Evolutionary conservation across 1,140 invertebrate genomes (phyloP).

Genomic region (Bicyclus anynana): DNA sequence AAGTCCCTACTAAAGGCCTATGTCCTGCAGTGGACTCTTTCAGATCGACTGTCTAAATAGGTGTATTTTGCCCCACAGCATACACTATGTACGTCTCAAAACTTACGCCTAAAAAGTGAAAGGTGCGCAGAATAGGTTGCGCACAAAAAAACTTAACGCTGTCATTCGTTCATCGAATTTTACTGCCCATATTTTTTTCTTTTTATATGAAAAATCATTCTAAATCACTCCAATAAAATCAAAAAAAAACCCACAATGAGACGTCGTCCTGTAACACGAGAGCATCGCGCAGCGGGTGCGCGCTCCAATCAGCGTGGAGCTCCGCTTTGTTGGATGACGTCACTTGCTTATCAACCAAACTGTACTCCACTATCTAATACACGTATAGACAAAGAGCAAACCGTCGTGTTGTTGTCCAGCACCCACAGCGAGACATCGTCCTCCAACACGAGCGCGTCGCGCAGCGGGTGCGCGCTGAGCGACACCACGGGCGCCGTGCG

Average conservation of each 20-base stretch:
- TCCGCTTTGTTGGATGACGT: constrained; percentile 68
- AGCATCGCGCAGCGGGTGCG: constrained; percentile 49
- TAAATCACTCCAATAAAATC: no score
- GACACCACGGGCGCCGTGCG: constrained; percentile 66
- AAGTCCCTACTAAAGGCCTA: no score
- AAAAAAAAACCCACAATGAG: constrained; percentile 54
- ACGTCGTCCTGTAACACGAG: constrained; percentile 48
- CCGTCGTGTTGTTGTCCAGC: constrained; percentile 35
- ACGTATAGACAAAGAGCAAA: not conserved
- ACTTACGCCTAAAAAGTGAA: no score
- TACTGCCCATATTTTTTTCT: no score
- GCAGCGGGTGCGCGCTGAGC: constrained; percentile 60
- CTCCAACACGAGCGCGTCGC: constrained; percentile 42
- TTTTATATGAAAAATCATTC: no score
- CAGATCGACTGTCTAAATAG: no score
- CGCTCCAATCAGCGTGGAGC: constrained; percentile 50
- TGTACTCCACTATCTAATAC: constrained; percentile 81
- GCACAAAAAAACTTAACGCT: no score
- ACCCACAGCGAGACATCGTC: constrained; percentile 54
- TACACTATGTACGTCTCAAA: no score
- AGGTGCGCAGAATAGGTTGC: no score
- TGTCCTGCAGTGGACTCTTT: no score
- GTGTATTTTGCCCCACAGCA: no score
- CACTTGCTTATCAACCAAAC: constrained; percentile 77
- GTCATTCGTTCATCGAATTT: no score